phyloP scores from a whole-genome alignment of 1,140 invertebrate species.

The Cydia splendana region DNA sequence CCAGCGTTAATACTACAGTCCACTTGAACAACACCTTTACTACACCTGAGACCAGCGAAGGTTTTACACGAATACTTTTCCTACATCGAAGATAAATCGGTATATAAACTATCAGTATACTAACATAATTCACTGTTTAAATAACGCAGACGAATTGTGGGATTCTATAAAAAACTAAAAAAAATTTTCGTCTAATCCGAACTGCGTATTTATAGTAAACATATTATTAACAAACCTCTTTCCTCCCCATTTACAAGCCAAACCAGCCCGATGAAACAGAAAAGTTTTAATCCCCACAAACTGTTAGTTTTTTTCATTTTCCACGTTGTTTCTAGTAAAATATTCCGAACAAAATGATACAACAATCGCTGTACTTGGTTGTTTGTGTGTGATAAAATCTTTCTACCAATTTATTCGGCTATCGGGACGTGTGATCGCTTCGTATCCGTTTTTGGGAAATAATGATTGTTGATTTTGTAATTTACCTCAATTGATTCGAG shows the following conservation, averaged over 20 bases:
- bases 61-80: too few relatives aligned
- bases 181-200: too few relatives aligned
- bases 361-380: constrained; percentile 40
- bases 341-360: constrained; percentile 42
- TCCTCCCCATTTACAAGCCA: constrained; percentile 32
- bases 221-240: constrained; percentile 36
- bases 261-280: constrained; percentile 22
- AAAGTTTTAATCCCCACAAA: constrained; percentile 31
- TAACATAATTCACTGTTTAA: too few relatives aligned
- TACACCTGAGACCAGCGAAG: too few relatives aligned
- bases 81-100: too few relatives aligned
- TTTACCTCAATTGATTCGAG: constrained; percentile 9
- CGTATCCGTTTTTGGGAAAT: constrained; percentile 18
- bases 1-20: too few relatives aligned
- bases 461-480: constrained; percentile 24
- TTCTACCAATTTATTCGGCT: constrained; percentile 21
- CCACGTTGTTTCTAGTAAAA: constrained; percentile 43
- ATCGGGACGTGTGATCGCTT: constrained; percentile 5
- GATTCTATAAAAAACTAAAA: too few relatives aligned
- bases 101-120: too few relatives aligned
- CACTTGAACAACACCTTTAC: too few relatives aligned
- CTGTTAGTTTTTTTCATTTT: constrained; percentile 37
- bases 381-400: constrained; percentile 9
- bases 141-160: too few relatives aligned
- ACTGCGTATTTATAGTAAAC: constrained; percentile 4